These are phyloP conservation scores for Phylloscopus collybita DNA, from an alignment of 2,797 vertebrate genomes.

Conservation along the genomic window DNA sequence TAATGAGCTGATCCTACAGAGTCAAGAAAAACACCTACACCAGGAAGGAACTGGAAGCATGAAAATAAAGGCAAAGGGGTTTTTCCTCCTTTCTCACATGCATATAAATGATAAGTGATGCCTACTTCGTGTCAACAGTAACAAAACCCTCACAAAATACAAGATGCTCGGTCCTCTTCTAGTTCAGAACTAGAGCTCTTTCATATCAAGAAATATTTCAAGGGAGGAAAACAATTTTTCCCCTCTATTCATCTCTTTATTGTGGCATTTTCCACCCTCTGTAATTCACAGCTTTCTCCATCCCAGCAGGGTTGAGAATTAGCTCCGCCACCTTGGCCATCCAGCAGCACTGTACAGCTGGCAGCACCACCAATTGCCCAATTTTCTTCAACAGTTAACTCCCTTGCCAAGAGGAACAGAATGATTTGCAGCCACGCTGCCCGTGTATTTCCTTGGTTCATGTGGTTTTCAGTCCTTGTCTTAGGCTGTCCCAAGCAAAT, in stretches of 20 bases:
- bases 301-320: constrained; percentile 11
- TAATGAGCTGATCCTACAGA: not conserved
- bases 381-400: constrained; percentile 26
- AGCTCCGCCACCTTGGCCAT: constrained; percentile 20
- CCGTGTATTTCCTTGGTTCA: not conserved
- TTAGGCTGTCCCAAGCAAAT: not conserved
- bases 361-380: constrained; percentile 26
- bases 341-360: not conserved
- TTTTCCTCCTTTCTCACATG: not conserved
- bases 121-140: not conserved
- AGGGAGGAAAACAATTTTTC: not conserved
- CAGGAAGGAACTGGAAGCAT: not conserved
- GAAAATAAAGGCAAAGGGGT: not conserved
- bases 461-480: not conserved
- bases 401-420: constrained; percentile 16
- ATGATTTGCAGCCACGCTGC: not conserved
- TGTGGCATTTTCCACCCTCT: not conserved
- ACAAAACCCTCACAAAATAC: not conserved
- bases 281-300: constrained; percentile 29
- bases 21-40: not conserved
- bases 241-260: not conserved
- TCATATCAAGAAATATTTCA: not conserved
- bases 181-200: not conserved
- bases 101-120: not conserved
- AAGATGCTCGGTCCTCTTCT: not conserved